Conservation (phyloP, 2,113 vertebrate genomes). For the Strigops habroptila region DNA sequence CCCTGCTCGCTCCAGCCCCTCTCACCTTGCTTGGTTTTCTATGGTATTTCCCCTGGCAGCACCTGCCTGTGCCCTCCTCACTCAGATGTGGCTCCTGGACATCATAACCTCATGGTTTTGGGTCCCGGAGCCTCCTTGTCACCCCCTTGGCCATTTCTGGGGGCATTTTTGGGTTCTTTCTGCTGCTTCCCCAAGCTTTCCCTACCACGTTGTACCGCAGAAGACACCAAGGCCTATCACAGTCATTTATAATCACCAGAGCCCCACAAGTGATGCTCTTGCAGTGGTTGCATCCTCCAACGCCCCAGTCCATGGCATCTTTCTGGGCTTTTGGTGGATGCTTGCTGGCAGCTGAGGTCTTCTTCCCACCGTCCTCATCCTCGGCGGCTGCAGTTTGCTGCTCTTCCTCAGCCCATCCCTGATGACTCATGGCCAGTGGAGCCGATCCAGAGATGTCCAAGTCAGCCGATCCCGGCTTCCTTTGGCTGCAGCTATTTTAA, state of each 20-base stretch:
- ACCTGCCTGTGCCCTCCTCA: too few species aligned
- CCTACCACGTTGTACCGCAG: fast-evolving
- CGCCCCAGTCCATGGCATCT: fast-evolving
- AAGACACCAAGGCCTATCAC: fast-evolving
- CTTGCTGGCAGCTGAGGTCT: neutral
- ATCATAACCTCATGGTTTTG: neutral
- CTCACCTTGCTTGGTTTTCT: neutral
- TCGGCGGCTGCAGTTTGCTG: neutral
- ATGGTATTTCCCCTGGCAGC: fast-evolving
- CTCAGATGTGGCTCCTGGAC: neutral
- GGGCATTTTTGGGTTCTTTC: neutral
- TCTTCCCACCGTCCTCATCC: neutral
- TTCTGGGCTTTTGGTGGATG: too few species aligned
- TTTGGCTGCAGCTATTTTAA: neutral
- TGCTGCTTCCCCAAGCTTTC: neutral
- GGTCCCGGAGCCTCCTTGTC: neutral
- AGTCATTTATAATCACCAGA: fast-evolving
- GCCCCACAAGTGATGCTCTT: neutral
- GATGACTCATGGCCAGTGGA: neutral
- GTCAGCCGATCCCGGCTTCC: neutral
- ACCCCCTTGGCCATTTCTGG: neutral
- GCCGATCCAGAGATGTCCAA: neutral
- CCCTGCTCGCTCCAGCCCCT: neutral
- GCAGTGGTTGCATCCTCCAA: fast-evolving
- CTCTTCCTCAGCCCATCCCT: neutral